A percentile compares a stretch with the other conserved stretches of the same genome.
Conservation (phyloP, 2,888 invertebrate species). For the Dynastes tityus region DNA sequence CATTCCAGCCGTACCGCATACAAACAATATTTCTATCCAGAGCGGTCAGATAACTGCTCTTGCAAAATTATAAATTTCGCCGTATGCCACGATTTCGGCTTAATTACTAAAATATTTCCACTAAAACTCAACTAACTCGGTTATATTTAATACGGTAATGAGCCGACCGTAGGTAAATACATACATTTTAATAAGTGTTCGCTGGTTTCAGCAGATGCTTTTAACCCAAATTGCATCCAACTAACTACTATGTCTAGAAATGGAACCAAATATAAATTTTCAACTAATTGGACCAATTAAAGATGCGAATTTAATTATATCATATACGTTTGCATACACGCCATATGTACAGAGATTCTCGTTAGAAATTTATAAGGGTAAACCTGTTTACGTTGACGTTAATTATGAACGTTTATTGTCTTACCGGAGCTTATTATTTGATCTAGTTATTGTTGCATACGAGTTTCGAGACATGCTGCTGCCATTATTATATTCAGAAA, state of each 20-base stretch:
- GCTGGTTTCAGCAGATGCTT: not conserved
- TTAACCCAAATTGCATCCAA: constrained; percentile 2
- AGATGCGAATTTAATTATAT: not conserved
- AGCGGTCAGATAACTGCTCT: too few species aligned
- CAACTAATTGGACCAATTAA: not conserved
- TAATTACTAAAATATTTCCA: constrained; percentile 1
- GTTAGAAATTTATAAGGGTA: not conserved
- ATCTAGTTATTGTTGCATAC: too few species aligned
- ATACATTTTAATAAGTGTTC: not conserved
- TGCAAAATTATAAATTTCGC: not conserved
- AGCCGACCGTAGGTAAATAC: not conserved
- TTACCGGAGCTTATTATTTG: too few species aligned
- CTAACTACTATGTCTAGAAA: not conserved
- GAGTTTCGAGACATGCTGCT: too few species aligned
- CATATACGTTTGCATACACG: not conserved
- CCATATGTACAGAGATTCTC: not conserved
- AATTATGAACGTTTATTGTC: not conserved
- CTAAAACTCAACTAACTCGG: not conserved
- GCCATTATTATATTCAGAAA: too few species aligned
- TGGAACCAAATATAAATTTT: not conserved
- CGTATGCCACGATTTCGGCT: not conserved
- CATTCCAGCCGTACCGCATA: too few species aligned
- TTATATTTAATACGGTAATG: not conserved
- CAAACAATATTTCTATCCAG: too few species aligned
- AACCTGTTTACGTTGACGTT: not conserved